Evolutionary conservation across 2,888 invertebrate genomes (phyloP).

Genomic region (Hipparchia sbordonii): DNA sequence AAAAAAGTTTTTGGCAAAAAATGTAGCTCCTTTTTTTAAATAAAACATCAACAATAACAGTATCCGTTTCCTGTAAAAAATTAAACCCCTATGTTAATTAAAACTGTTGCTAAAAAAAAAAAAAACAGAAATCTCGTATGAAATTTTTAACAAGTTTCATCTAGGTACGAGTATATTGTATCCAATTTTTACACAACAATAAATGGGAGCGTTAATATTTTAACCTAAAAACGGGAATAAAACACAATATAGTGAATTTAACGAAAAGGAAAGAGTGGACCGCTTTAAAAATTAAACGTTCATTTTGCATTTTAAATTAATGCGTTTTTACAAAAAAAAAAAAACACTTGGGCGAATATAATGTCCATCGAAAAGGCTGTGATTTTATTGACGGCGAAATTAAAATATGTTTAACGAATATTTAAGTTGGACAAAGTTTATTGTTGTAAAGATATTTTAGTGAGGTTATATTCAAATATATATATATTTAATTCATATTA

Average conservation of each 20-base stretch:
- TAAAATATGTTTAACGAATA: conserved; percentile 10
- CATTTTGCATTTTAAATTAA: conserved; percentile 35
- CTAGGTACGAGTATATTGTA: background rate
- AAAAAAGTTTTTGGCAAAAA: too few species aligned
- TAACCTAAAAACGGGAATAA: conserved; percentile 28
- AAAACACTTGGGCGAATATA: conserved; percentile 10
- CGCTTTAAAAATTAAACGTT: conserved; percentile 38
- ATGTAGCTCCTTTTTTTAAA: too few species aligned
- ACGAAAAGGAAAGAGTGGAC: conserved; percentile 36
- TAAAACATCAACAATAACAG: too few species aligned
- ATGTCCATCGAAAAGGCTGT: background rate
- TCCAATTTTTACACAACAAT: conserved; percentile 11
- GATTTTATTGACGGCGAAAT: conserved; percentile 6
- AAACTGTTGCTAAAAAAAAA: background rate
- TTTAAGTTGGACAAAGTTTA: background rate
- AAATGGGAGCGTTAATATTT: conserved; percentile 19
- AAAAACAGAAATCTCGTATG: background rate
- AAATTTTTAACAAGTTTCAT: background rate
- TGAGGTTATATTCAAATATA: too few species aligned
- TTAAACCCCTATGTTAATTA: background rate
- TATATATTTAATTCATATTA: too few species aligned
- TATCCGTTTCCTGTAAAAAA: too few species aligned
- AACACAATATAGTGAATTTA: conserved; percentile 36
- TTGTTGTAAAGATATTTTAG: background rate
- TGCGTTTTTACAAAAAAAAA: conserved; percentile 29